These are phyloP conservation scores for Aepyceros melampus DNA, from an alignment of 2,113 vertebrate species.

Conservation along the genomic window DNA sequence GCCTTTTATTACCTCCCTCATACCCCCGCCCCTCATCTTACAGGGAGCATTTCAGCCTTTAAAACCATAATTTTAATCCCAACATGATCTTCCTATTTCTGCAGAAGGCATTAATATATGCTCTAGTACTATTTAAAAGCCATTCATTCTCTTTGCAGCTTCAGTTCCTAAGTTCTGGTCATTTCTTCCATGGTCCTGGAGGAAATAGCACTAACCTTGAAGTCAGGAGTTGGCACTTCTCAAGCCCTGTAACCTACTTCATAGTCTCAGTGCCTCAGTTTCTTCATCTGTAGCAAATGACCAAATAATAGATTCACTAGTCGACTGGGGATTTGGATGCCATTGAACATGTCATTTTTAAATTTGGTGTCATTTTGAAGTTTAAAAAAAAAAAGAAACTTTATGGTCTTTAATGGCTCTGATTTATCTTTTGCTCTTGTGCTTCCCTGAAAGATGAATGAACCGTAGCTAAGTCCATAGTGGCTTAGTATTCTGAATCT, in stretches of 20 bases:
- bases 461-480: background rate
- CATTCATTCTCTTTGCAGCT: background rate
- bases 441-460: conserved; percentile 47
- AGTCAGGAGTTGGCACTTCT: background rate
- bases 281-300: conserved; percentile 5
- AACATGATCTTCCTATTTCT: background rate
- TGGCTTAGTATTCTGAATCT: conserved; percentile 6
- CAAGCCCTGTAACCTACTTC: background rate
- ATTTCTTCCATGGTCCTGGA: background rate
- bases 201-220: background rate
- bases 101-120: background rate
- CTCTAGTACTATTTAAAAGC: background rate
- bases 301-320: background rate
- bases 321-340: background rate
- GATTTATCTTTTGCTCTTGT: conserved; percentile 28
- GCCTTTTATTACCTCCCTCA: background rate
- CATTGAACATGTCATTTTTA: background rate
- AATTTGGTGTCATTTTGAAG: conserved; percentile 18
- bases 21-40: background rate
- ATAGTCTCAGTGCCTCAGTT: conserved; percentile 10
- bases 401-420: background rate
- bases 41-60: background rate
- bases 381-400: conserved; percentile 6
- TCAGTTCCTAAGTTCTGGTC: background rate
- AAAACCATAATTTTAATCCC: background rate